Evolutionary conservation across 64 coral and sea anemone species (phyloP).

Genomic region (Pocillopora verrucosa): DNA sequence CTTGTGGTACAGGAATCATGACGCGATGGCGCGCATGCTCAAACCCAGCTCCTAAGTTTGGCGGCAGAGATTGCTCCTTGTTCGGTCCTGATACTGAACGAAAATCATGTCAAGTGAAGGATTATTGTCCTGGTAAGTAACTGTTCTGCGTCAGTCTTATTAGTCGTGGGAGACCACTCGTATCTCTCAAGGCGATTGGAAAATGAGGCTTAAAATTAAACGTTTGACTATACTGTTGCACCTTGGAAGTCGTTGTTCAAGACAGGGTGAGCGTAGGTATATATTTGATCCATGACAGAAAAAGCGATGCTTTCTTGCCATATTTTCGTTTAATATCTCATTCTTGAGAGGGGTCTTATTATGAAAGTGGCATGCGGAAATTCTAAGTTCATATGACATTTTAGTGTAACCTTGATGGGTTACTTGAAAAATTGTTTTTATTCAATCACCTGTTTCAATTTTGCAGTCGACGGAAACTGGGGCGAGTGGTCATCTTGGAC

Average conservation of each 20-base stretch:
- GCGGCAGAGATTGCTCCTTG: slow-evolving; percentile 78
- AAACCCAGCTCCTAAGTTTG: slow-evolving; percentile 74
- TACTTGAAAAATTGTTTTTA: not conserved
- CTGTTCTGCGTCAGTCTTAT: not conserved
- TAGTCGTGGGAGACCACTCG: not conserved
- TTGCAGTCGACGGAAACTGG: slow-evolving; percentile 67
- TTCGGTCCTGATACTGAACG: slow-evolving; percentile 65
- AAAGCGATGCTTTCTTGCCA: too few species aligned
- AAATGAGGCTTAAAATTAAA: too few species aligned
- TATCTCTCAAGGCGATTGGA: too few species aligned
- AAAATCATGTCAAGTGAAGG: slow-evolving; percentile 31
- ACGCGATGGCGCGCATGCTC: slow-evolving; percentile 85
- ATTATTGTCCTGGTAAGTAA: slow-evolving; percentile 45
- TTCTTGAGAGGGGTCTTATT: too few species aligned
- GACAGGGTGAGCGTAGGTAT: too few species aligned
- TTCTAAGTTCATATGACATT: not conserved
- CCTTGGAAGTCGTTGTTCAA: too few species aligned
- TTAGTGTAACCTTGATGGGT: not conserved
- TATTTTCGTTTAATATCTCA: too few species aligned
- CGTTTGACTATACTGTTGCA: too few species aligned
- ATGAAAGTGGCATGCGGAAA: too few species aligned
- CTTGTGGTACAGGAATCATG: slow-evolving; percentile 76
- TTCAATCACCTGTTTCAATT: not conserved
- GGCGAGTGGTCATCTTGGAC: slow-evolving; percentile 71
- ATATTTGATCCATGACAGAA: too few species aligned